These are phyloP conservation scores for Hesperophylax magnus DNA, from an alignment of 1,140 invertebrate species.

Conservation along the genomic window DNA sequence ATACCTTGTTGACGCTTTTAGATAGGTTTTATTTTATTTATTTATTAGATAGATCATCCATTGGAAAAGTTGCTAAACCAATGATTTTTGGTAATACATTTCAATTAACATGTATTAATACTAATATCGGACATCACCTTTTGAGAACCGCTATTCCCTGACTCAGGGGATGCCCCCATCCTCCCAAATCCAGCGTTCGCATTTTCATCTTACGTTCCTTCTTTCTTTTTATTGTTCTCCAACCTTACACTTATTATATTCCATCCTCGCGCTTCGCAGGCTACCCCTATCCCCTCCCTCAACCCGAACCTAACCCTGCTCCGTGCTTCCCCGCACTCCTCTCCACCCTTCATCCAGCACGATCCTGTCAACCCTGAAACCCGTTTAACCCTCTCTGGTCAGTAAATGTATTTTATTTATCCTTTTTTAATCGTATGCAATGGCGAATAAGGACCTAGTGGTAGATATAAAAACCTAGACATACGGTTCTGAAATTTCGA, in stretches of 20 bases:
- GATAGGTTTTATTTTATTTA: no score
- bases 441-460: no score
- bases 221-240: conserved; percentile 48
- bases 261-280: conserved; percentile 47
- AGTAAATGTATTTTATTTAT: background rate
- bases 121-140: background rate
- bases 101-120: background rate
- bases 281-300: conserved; percentile 8
- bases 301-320: background rate
- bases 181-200: conserved; percentile 43
- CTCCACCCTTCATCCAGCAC: background rate
- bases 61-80: background rate
- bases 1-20: no score
- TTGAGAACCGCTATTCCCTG: background rate
- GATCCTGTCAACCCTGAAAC: conserved; percentile 35
- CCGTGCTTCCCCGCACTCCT: background rate
- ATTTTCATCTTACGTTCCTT: conserved; percentile 48
- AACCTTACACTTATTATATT: conserved; percentile 55
- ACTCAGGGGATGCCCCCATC: conserved; percentile 20
- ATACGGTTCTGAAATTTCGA: no score
- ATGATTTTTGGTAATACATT: no score
- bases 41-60: no score
- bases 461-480: no score
- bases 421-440: background rate
- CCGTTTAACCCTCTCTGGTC: conserved; percentile 25